Base-by-base conservation (phyloP, 2,797 vertebrate genomes). In the Caiman crocodilus region DNA sequence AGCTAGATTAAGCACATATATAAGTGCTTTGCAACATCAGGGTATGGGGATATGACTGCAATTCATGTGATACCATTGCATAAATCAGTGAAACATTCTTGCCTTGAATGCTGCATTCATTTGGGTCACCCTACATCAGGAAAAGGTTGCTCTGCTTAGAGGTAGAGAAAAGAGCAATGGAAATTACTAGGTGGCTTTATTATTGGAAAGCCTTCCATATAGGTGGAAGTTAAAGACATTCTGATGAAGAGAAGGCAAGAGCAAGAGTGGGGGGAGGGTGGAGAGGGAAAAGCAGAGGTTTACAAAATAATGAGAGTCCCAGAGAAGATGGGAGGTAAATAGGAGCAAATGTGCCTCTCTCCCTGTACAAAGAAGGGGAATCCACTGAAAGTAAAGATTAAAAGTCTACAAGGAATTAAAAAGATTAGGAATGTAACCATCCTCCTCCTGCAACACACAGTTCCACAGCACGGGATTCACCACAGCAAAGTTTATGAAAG, bases 1-100 rank as follows among this genome's bases (percentile, higher is more conserved):
- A 90, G 26, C 15, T 28, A 23, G 74, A n/a, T 30, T 65, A 88
- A 73, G 1, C 0, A 0, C 50, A 14, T 7, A 32, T 6, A 14
- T 42, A 30, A 32, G 67, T 42, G 9, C 13, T 42, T 71, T 25
- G 2, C 76, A 56, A 65, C 16, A 76, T 3, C 26, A 30, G 63
- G 73, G 67, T 14, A 7, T 9, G 25, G 42, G 69, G 4, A 71
- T 21, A 25, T 23, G 32, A 35, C 67, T 69, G 65, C 20, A 23
- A 69, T 42, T 71, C 87, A 75, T 76, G 76, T 18, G 64, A 0
- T 92, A 12, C 57, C 16, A 16, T 16, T 64, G 3, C 32, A 76
- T 2, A 12, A 9, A 71, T 5, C 56, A 74, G 4, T 60, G 55
- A 59, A 74, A 59, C 32, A 30, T 21, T 71, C 15, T 17, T 15